Base-by-base conservation (phyloP, 1,140 invertebrate genomes). In the Globodera ellingtonae region DNA sequence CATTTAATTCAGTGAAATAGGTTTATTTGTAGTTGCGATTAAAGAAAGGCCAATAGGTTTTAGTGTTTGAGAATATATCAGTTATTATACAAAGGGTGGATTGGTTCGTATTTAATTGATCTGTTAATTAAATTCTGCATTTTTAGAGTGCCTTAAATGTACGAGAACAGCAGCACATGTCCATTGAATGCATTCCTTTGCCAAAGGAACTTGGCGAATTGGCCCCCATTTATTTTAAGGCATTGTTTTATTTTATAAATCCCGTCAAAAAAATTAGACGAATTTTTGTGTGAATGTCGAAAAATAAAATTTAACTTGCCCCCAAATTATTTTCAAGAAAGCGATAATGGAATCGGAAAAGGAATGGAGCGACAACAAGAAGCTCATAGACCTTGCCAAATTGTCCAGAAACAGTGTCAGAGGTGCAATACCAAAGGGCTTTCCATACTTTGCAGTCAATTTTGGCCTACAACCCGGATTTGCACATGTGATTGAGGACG, bases 401-500 rank as follows among this genome's bases (percentile, higher is more conserved):
- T 35, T n/a, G 65, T 9, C 73, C 72, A 48, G 48, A 46, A 18
- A 24, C 44, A 66, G 67, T 24, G 75, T 85, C 78, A 65, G 65
- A 59, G 84, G 86, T 35, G 80, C 90, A 90, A 83, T 98, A 79
- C 97, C 96, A 9, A 97, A 96, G 91, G 95, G 94, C 6, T 92
- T 98, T 75, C 93, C 96, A 1, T 98, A 98, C 89, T 97, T 98
- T 90, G 92, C 92, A 91, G 93, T 98, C 1, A 93, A 95, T 90
- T 98, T 98, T 92, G 96, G 94, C 48, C 78, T 89, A 8, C 92
- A 95, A 72, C 92, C 92, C 65, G 97, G 97, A 4, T 98, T 94
- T 91, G 96, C 95, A 75, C 96, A 98, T 91, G 94, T 98, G 0
- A 96, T 98, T 86, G 97, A 98, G 91, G 94, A 98, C 90, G 94